Percentiles rank a stretch among this genome's conserved stretches.
These are phyloP conservation scores for Dreissena polymorpha DNA, from an alignment of 1,140 invertebrate genomes.

Conservation along the genomic window DNA sequence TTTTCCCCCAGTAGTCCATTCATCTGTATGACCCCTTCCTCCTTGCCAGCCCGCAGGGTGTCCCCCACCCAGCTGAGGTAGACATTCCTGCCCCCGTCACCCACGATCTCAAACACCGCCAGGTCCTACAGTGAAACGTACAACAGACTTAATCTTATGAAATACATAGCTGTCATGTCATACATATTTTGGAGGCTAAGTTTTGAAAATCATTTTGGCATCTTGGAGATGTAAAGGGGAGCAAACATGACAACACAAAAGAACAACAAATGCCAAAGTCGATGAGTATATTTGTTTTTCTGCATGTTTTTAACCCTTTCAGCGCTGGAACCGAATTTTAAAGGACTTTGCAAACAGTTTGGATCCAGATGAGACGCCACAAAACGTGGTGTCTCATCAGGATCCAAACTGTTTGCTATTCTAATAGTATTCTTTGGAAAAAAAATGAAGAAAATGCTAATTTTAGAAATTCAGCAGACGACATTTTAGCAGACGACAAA, in stretches of 20 bases:
- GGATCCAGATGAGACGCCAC: too few relatives aligned
- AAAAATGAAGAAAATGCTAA: too few relatives aligned
- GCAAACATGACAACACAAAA: background rate
- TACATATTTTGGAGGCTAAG: background rate
- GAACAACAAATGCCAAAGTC: too few relatives aligned
- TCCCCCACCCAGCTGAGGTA: conserved; percentile 58
- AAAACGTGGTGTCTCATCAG: too few relatives aligned
- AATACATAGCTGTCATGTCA: background rate
- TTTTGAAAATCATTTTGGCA: background rate
- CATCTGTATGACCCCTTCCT: conserved; percentile 62
- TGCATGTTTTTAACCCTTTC: too few relatives aligned
- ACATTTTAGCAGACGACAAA: too few relatives aligned
- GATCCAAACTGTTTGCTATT: too few relatives aligned
- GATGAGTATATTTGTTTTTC: too few relatives aligned
- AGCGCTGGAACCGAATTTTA: too few relatives aligned
- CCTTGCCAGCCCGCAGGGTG: background rate
- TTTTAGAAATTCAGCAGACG: too few relatives aligned
- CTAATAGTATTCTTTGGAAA: too few relatives aligned
- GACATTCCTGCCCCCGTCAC: conserved; percentile 18
- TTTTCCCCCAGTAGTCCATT: conserved; percentile 72
- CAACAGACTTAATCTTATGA: background rate
- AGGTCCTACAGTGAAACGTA: conserved; percentile 39
- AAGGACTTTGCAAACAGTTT: too few relatives aligned
- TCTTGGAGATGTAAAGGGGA: background rate
- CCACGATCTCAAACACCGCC: conserved; percentile 50